Evolutionary conservation across 2,113 vertebrate species (phyloP), one percentile per base, ranked within the genome.

Genomic region (Bubo scandiacus): DNA sequence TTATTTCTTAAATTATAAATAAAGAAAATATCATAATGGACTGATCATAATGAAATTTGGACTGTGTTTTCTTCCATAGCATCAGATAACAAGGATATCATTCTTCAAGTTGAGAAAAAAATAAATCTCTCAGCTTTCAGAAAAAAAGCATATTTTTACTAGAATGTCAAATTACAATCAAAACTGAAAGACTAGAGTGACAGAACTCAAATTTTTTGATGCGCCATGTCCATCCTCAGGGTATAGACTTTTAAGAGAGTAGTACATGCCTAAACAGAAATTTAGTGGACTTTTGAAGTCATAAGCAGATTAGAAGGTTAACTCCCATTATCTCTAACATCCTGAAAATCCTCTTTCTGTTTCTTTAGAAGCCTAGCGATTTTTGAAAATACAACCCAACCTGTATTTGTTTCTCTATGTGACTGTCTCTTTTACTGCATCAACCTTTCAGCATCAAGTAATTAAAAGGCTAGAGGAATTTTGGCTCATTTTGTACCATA

Each of bases 231-330:
- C 66, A 88, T 54, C 43, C 34, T 68, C 40, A 68, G n/a, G 29
- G 74, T 21, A 55, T 1, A 42, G 45, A 34, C 51, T 78, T 85
- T 16, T 51, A 81, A 65, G 47, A 61, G 59, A 82, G 43, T 12
- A 81, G 32, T 34, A 84, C 0, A 0, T 54, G 57, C 29, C 78
- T 73, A 45, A 91, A 82, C 7, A 93, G 66, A 89, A 79, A 91
- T 36, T 40, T 6, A 72, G 65, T 30, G 27, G 54, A 94, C 85
- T 88, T 85, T 91, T 85, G 57, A 95, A 88, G 49, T 61, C 49
- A 68, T 61, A 96, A 91, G 58, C 66, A 93, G 92, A 92, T 90
- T 81, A 93, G 54, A 65, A 90, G 34, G 51, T 57, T 94, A 94
- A 96, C 54, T 90, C 45, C 36, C 67, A 85, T 93, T 71, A 79